Conservation (phyloP, 2,888 invertebrate species). For the Oscheius onirici region DNA sequence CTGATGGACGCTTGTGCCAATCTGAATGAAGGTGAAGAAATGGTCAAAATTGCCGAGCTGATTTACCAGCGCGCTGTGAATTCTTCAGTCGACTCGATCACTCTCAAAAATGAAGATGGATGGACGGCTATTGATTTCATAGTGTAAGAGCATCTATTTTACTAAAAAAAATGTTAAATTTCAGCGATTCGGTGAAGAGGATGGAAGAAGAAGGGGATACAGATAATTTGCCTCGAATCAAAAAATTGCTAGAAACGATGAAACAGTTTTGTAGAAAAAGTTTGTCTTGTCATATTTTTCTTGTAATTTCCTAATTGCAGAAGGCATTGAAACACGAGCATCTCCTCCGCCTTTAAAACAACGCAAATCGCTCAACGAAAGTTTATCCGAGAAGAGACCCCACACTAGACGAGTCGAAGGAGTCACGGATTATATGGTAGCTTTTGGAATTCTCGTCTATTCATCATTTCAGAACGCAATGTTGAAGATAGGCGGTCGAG, state of each 20-base stretch:
- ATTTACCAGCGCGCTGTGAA: background rate
- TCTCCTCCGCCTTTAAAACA: background rate
- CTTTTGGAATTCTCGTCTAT: background rate
- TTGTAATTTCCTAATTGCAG: background rate
- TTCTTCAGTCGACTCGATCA: background rate
- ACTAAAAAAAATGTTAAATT: constrained; percentile 2
- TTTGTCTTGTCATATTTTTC: background rate
- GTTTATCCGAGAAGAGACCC: too few species aligned
- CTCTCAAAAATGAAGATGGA: constrained; percentile 7
- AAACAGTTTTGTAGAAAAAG: background rate
- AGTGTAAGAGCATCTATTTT: background rate
- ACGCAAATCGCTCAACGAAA: too few species aligned
- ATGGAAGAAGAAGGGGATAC: background rate
- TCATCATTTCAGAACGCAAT: constrained; percentile 7
- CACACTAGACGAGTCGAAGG: background rate
- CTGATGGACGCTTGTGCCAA: constrained; percentile 18
- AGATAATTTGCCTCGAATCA: background rate
- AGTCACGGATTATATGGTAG: background rate
- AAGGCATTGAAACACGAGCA: background rate
- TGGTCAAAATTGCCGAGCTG: constrained; percentile 1
- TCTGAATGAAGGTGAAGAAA: background rate
- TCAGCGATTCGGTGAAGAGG: constrained; percentile 8
- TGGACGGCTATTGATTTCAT: constrained; percentile 9
- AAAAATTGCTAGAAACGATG: background rate
- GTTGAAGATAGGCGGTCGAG: background rate